phyloP scores from a whole-genome alignment of 2,888 invertebrate species.

The Harpalus rufipes region DNA sequence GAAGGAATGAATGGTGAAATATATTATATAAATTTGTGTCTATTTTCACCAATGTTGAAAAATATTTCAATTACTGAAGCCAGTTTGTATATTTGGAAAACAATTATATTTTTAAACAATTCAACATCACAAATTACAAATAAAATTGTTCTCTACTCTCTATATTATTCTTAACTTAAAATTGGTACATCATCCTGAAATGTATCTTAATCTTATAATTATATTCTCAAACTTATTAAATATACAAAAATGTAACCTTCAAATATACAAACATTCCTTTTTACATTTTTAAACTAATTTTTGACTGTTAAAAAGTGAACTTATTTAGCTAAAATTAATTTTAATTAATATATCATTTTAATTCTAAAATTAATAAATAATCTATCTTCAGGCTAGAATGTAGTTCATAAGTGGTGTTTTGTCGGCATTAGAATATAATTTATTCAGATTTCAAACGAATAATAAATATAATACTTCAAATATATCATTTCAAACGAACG shows the following conservation, averaged over 20 bases:
- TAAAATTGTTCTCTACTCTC: slow-evolving; percentile 25
- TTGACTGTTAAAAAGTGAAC: slow-evolving; percentile 10
- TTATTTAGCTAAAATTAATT: slow-evolving; percentile 2
- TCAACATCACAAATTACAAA: slow-evolving; percentile 60
- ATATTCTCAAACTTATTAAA: slow-evolving; percentile 24
- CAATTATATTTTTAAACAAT: slow-evolving; percentile 64
- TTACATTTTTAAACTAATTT: slow-evolving; percentile 17
- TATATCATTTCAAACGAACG: too few species aligned
- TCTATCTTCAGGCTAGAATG: slow-evolving; percentile 29
- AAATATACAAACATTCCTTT: slow-evolving; percentile 39
- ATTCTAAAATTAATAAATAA: slow-evolving; percentile 25
- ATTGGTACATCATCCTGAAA: slow-evolving; percentile 26
- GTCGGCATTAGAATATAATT: neutral
- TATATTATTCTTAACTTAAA: slow-evolving; percentile 34
- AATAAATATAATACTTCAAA: neutral
- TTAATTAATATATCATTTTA: neutral
- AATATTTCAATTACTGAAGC: neutral
- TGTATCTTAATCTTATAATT: neutral
- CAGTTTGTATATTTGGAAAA: slow-evolving; percentile 52
- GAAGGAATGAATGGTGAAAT: too few species aligned
- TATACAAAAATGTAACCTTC: slow-evolving; percentile 19
- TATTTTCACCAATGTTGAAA: too few species aligned
- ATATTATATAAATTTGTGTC: too few species aligned
- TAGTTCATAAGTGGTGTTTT: slow-evolving; percentile 42
- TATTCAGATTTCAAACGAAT: neutral